phyloP scores from a whole-genome alignment of 2,113 vertebrate species.

The Upupa epops region DNA sequence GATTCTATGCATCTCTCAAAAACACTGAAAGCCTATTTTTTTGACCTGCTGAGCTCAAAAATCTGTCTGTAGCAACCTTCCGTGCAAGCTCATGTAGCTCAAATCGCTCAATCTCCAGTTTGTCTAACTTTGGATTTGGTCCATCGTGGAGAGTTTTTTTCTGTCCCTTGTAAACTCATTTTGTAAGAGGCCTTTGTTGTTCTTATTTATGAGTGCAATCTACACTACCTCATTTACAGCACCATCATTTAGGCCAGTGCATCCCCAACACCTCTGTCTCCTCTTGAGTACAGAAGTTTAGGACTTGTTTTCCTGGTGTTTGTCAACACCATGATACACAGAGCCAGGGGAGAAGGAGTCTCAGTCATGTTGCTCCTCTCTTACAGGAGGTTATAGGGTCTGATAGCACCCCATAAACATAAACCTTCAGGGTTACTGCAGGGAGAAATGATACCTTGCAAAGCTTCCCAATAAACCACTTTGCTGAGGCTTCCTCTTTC shows the following conservation, averaged over 20 bases:
- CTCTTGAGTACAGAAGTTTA: not conserved
- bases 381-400: not conserved
- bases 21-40: not conserved
- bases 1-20: too few species aligned
- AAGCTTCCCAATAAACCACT: not conserved
- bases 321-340: not conserved
- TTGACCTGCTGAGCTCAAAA: not conserved
- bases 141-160: not conserved
- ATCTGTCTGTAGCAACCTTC: rapidly evolving
- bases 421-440: not conserved
- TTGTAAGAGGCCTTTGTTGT: not conserved
- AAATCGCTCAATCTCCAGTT: not conserved
- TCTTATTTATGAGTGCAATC: not conserved
- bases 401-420: not conserved
- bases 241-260: not conserved
- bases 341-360: not conserved
- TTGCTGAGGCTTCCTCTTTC: not conserved
- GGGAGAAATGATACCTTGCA: not conserved
- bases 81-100: not conserved
- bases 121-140: not conserved
- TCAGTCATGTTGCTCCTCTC: rapidly evolving
- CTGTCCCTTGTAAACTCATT: not conserved
- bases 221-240: not conserved
- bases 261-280: not conserved
- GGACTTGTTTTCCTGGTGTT: not conserved